Conservation (phyloP, 2,113 vertebrate species). For the Rhinoderma darwinii region DNA sequence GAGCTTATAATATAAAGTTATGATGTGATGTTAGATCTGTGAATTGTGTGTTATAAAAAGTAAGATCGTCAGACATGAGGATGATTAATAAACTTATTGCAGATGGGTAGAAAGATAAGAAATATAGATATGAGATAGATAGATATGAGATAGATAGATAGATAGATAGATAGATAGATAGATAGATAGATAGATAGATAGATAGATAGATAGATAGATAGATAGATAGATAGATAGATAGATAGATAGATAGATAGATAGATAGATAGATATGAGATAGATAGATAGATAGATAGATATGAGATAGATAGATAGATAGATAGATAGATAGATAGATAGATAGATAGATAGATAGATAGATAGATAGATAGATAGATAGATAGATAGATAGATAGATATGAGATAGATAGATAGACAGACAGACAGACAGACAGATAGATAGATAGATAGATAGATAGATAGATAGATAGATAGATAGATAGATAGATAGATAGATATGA, state of each 20-base stretch:
- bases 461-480: slow-evolving; percentile 10
- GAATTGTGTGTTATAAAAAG: no score
- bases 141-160: no score
- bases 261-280: background rate
- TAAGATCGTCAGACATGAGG: no score
- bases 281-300: background rate
- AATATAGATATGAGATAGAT: no score
- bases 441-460: background rate
- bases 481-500: background rate
- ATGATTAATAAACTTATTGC: no score
- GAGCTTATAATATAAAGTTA: no score
- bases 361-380: background rate
- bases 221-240: background rate
- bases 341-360: slow-evolving; percentile 14
- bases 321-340: slow-evolving; percentile 15
- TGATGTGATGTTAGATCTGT: background rate
- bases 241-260: slow-evolving; percentile 11
- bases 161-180: no score
- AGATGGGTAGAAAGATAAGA: no score
- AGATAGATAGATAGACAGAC: background rate
- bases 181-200: no score
- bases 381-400: slow-evolving; percentile 16
- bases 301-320: slow-evolving; percentile 15
- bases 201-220: background rate
- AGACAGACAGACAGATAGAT: slow-evolving; percentile 10